Conservation (phyloP, 2,888 invertebrate species). For the Colletes collaris region DNA sequence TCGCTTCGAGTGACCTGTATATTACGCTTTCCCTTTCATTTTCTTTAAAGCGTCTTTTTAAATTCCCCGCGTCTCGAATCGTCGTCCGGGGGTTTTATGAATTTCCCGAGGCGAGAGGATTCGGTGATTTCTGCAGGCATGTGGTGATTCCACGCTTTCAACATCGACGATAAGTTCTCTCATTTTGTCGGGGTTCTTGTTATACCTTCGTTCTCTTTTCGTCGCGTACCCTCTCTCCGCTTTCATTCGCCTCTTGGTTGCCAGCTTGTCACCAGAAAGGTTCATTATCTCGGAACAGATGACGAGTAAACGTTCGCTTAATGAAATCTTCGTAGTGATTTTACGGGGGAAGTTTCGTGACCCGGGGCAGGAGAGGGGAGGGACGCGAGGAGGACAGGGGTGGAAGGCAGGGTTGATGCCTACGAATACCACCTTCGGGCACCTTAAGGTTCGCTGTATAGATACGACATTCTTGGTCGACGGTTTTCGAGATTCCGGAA, state of each 20-base stretch:
- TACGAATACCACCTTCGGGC: slow-evolving; percentile 31
- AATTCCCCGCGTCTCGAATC: neutral
- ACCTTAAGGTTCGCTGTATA: slow-evolving; percentile 38
- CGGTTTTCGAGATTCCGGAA: slow-evolving; percentile 57
- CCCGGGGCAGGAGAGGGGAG: slow-evolving; percentile 49
- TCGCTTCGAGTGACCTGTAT: too few relatives aligned
- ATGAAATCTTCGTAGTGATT: slow-evolving; percentile 76
- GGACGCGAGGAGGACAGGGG: neutral
- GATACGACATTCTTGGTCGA: slow-evolving; percentile 51
- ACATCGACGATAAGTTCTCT: slow-evolving; percentile 59
- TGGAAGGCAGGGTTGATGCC: slow-evolving; percentile 26
- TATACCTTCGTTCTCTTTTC: slow-evolving; percentile 42
- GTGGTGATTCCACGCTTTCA: slow-evolving; percentile 35
- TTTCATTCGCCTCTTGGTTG: slow-evolving; percentile 8
- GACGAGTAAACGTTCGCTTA: slow-evolving; percentile 72
- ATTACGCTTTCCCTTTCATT: too few relatives aligned
- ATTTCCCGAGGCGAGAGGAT: slow-evolving; percentile 12
- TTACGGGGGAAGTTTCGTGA: slow-evolving; percentile 74
- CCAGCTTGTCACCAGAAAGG: slow-evolving; percentile 52
- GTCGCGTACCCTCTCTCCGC: neutral
- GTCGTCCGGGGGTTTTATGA: slow-evolving; percentile 15
- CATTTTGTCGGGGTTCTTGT: slow-evolving; percentile 57
- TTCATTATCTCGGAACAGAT: slow-evolving; percentile 71
- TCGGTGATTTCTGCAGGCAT: slow-evolving; percentile 24
- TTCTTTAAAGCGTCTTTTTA: neutral